Percentiles rank a stretch among this genome's conserved stretches.
Evolutionary conservation across 2,113 vertebrate genomes (phyloP).

Genomic region (Prunella himalayana): DNA sequence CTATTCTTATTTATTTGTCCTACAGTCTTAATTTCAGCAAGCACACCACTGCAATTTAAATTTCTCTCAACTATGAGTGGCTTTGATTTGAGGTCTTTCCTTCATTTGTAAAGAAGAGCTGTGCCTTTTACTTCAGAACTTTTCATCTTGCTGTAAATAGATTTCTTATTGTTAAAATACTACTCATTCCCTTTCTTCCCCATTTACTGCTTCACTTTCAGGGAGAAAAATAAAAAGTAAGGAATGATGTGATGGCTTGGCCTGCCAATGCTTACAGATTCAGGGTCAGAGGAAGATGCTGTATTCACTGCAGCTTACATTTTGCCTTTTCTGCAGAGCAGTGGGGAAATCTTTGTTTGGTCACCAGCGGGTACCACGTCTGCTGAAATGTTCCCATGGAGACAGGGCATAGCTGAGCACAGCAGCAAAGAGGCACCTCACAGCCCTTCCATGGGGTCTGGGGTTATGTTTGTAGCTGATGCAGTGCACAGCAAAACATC

Average conservation of each 20-base stretch:
- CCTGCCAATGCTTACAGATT: neutral
- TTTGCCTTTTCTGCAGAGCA: neutral
- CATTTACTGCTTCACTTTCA: neutral
- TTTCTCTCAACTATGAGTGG: neutral
- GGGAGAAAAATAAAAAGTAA: neutral
- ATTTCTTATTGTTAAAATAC: neutral
- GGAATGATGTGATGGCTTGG: neutral
- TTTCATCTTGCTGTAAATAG: neutral
- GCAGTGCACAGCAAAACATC: neutral
- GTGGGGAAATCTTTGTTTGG: neutral
- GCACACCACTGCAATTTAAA: neutral
- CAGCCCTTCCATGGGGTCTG: neutral
- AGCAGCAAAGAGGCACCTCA: neutral
- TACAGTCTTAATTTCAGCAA: neutral
- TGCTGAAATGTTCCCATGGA: conserved; percentile 64
- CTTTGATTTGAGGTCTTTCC: neutral
- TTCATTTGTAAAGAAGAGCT: neutral
- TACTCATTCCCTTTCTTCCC: neutral
- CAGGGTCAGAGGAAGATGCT: neutral
- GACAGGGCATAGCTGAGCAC: neutral
- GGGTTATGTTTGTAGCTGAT: neutral
- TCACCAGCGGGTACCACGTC: neutral
- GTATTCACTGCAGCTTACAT: neutral
- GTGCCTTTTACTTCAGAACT: neutral
- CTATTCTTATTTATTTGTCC: neutral